A percentile compares a stretch with the other conserved stretches of the same genome.
Evolutionary conservation across 2,888 invertebrate genomes (phyloP).

Genomic region (Aporophyla nigra): DNA sequence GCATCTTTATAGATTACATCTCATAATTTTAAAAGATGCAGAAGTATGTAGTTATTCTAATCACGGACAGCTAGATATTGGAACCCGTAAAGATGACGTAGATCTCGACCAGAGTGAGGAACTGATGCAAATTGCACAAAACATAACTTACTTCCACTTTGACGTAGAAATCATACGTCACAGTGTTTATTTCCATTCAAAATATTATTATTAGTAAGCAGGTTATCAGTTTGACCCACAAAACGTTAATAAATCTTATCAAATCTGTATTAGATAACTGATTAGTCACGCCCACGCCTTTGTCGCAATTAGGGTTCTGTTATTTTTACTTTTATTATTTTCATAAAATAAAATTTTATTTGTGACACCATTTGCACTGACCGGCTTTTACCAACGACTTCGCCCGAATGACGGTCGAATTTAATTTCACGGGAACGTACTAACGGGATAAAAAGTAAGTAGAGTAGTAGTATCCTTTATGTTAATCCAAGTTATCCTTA

Average conservation of each 20-base stretch:
- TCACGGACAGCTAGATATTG: neutral
- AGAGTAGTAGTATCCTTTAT: no score
- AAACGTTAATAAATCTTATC: constrained; percentile 63
- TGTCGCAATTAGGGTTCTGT: constrained; percentile 31
- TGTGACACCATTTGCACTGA: constrained; percentile 1
- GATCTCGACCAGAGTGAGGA: neutral
- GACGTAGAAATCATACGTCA: constrained; percentile 35
- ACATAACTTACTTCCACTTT: neutral
- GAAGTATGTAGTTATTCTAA: neutral
- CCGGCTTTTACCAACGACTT: no score
- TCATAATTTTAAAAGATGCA: constrained; percentile 3
- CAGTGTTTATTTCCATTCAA: constrained; percentile 60
- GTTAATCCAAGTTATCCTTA: no score
- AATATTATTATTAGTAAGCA: constrained; percentile 45
- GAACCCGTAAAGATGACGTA: neutral
- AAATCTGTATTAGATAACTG: constrained; percentile 62
- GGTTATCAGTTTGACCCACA: constrained; percentile 68
- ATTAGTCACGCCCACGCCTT: constrained; percentile 48
- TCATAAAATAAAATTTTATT: neutral
- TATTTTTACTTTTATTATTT: constrained; percentile 1
- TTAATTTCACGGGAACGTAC: no score
- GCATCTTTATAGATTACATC: constrained; percentile 7
- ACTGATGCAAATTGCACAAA: neutral
- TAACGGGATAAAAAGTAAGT: no score
- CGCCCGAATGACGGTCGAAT: no score